Base-by-base conservation (phyloP, 1,140 invertebrate species). In the Holcopasites calliopsidis region DNA sequence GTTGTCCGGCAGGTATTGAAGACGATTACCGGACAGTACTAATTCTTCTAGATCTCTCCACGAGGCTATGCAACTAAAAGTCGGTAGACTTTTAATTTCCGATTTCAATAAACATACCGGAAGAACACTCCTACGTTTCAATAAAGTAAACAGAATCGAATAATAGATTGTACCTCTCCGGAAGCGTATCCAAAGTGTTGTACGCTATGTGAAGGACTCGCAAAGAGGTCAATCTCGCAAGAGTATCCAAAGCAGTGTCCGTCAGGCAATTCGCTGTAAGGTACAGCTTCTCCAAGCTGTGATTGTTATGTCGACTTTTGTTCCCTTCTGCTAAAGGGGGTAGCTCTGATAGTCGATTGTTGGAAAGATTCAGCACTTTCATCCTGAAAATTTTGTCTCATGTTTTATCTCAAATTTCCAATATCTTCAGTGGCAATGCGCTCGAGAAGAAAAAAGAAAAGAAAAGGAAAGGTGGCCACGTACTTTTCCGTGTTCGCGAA, bases 1-100 rank as follows among this genome's bases (percentile, higher is more conserved):
- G 86, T 95, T 94, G 74, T 96, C 95, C 1, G 97, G 96, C 49
- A 97, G 91, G 82, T 94, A 94, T 54, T 94, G 93, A 64, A 97
- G 91, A 89, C 94, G 94, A 88, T 97, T 97, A 31, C 96, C 96
- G 13, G 96, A 97, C 18, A 97, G 80, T 1, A 97, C 94, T 10
- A 97, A 88, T 88, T 97, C 96, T 91, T 97, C 95, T 76, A 97
- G 90, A 73, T 96, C 95, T 3, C 92, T 91, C 96, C 96, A 97
- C 72, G 93, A 94, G 33, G 93, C 93, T 47, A 96, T 93, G 85
- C 95, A 96, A 83, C 94, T 94, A 84, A 4, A 78, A 54, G 10
- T 26, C 0, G 4, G 28, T 35, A 35, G 6, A 7, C 0, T 26
- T 62, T 28, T 40, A 40, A 28, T 62, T 3, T 16, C 52, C 2